A percentile compares a stretch with the other conserved stretches of the same genome.
phyloP scores from a whole-genome alignment of 2,797 vertebrate species.

The Trematomus bernacchii region DNA sequence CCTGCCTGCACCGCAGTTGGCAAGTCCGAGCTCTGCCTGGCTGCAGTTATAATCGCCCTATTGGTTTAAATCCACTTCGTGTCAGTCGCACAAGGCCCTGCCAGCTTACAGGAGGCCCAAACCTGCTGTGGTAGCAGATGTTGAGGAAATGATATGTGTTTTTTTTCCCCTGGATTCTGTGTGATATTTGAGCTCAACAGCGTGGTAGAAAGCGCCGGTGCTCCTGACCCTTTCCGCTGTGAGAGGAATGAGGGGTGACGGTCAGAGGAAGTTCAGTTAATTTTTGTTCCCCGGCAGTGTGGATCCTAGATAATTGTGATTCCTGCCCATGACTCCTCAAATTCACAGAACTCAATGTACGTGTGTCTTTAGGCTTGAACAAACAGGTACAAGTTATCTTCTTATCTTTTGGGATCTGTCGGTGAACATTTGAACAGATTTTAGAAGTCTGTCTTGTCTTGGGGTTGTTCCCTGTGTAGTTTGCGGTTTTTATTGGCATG shows the following conservation, averaged over 20 bases:
- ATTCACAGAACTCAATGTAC: constrained; percentile 22
- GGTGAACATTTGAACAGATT: constrained; percentile 34
- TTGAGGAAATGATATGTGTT: constrained; percentile 68
- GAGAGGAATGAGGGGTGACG: constrained; percentile 43
- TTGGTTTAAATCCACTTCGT: constrained; percentile 68
- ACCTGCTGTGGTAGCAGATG: constrained; percentile 73
- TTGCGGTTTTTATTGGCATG: constrained; percentile 16
- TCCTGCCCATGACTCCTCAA: constrained; percentile 30
- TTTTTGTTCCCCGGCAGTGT: constrained; percentile 22
- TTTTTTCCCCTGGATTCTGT: constrained; percentile 28
- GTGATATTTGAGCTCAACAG: constrained; percentile 51
- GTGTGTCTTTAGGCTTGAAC: constrained; percentile 17
- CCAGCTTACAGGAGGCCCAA: constrained; percentile 62
- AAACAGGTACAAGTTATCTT: constrained; percentile 35
- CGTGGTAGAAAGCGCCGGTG: constrained; percentile 23
- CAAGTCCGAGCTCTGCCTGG: constrained; percentile 50
- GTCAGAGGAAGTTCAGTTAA: constrained; percentile 63
- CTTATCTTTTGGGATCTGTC: constrained; percentile 53
- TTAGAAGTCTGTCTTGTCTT: constrained; percentile 42
- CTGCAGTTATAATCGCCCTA: constrained; percentile 57
- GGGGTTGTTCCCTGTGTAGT: constrained; percentile 20
- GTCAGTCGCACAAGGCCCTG: constrained; percentile 48
- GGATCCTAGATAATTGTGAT: constrained; percentile 42
- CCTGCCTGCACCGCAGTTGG: constrained; percentile 45
- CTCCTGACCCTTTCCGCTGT: constrained; percentile 55